Base-by-base conservation (phyloP, 2,113 vertebrate genomes). In the Columba janthina region DNA sequence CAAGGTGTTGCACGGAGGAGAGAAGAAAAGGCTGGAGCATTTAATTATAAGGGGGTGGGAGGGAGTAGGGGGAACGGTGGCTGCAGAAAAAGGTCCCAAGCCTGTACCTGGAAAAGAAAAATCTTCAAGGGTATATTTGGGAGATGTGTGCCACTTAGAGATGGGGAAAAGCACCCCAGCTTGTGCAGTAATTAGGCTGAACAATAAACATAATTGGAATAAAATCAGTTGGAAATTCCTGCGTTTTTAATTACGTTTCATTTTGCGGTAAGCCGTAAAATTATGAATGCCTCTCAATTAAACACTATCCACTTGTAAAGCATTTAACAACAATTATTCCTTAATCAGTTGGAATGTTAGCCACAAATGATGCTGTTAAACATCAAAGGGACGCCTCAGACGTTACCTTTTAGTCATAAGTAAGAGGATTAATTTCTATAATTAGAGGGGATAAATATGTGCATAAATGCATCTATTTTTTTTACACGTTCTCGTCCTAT, bases 381-480 rank as follows among this genome's bases (percentile, higher is more conserved):
- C 98, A 98, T 98, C 98, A 98, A 97, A 98, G 97, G 88, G 95
- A 97, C 93, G 96, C 97, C 93, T 97, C 91, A 93, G 78, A 97
- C 86, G 78, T 97, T 98, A 98, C 98, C 98, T 98, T 98, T 98
- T 97, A 98, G 97, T 98, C 97, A 90, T 96, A 98, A 97, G 96
- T 97, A 97, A 98, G 98, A 98, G 98, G 98, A 98, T 98, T 98
- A 98, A 98, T 98, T 97, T 98, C 97, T 98, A 89, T 98, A 97
- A 98, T 98, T 98, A 98, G 96, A 95, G 96, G 76, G 97, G 96
- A 98, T 97, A 98, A 98, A 98, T 98, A 98, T 97, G 98, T 97
- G 97, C 97, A 98, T 98, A 98, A 98, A 97, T 98, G 97, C 96
- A 89, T 97, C 92, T 97, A 65, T 29, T 89, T 93, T 97, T 95